phyloP scores from a whole-genome alignment of 2,113 vertebrate species.

The Astur gentilis region DNA sequence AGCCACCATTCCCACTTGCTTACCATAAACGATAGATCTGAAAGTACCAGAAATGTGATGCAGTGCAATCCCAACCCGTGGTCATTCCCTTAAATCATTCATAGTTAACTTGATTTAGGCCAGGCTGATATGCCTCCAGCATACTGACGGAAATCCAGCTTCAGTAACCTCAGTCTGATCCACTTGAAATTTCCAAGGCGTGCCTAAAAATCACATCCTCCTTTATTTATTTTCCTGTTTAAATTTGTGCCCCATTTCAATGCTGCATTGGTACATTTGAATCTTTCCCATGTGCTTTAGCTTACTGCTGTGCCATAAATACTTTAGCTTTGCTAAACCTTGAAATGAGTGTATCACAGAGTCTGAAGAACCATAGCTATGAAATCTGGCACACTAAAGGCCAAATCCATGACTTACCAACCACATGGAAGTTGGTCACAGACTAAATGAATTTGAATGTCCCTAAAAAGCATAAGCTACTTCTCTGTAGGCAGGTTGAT shows the following conservation, averaged over 20 bases:
- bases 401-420: neutral
- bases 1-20: slow-evolving; percentile 8
- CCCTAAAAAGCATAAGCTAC: neutral
- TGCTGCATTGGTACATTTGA: neutral
- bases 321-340: neutral
- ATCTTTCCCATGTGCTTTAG: neutral
- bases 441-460: neutral
- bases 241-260: neutral
- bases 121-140: neutral
- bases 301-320: neutral
- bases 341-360: neutral
- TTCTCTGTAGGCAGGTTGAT: neutral
- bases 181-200: neutral
- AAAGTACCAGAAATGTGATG: slow-evolving; percentile 19
- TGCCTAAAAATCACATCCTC: neutral
- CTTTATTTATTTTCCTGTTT: neutral
- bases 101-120: neutral
- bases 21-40: slow-evolving; percentile 9
- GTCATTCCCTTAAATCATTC: slow-evolving; percentile 1
- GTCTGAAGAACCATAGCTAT: neutral
- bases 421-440: neutral
- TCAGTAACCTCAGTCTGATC: neutral
- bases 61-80: neutral
- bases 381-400: neutral
- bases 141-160: neutral